Percentiles rank a stretch among this genome's conserved stretches.
These are phyloP conservation scores for Ochropleura plecta DNA, from an alignment of 2,888 invertebrate species.

Conservation along the genomic window DNA sequence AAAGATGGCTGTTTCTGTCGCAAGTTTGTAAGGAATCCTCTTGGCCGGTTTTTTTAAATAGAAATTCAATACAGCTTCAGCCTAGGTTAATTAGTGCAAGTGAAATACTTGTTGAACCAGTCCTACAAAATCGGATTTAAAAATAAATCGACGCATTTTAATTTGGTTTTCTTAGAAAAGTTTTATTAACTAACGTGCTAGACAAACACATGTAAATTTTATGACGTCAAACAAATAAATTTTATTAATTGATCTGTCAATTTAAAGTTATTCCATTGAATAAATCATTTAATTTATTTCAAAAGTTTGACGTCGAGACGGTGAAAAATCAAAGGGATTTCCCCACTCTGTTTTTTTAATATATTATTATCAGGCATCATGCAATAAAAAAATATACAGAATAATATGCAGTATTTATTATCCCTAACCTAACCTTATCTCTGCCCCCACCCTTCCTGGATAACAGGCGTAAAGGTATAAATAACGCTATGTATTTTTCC, in stretches of 20 bases:
- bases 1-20: too few relatives aligned
- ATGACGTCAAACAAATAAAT: background rate
- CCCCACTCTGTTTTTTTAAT: background rate
- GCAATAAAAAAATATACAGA: too few relatives aligned
- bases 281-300: background rate
- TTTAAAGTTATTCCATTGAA: background rate
- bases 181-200: background rate
- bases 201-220: background rate
- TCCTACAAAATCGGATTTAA: slow-evolving; percentile 4
- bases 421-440: too few relatives aligned
- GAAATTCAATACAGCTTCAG: background rate
- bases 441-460: too few relatives aligned
- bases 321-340: background rate
- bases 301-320: background rate
- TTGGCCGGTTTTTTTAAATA: background rate
- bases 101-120: background rate
- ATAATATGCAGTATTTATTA: too few relatives aligned
- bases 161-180: slow-evolving; percentile 1
- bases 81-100: background rate
- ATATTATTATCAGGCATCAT: too few relatives aligned
- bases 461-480: too few relatives aligned
- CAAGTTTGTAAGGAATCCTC: too few relatives aligned
- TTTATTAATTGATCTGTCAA: background rate
- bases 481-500: too few relatives aligned
- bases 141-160: background rate